phyloP scores from a whole-genome alignment of 2,113 vertebrate genomes.

The Xiphias gladius region DNA sequence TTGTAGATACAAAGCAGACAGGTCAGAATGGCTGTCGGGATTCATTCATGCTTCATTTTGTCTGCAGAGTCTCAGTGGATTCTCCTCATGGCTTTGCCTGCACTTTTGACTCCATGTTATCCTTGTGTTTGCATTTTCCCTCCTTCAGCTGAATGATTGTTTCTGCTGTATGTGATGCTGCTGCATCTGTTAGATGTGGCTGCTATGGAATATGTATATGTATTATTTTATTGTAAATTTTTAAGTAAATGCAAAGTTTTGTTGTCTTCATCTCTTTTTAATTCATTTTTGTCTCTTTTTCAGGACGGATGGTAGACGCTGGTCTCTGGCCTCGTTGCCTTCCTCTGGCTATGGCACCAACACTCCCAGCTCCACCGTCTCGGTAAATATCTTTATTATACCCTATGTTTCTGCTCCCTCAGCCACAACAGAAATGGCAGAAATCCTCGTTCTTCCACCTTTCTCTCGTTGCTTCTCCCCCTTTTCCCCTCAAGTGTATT shows the following conservation, averaged over 20 bases:
- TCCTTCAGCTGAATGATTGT: background rate
- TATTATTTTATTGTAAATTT: background rate
- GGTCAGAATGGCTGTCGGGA: background rate
- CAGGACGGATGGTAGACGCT: constrained; percentile 96
- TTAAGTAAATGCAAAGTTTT: background rate
- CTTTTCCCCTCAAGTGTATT: constrained; percentile 8
- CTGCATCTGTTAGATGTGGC: background rate
- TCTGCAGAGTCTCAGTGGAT: constrained; percentile 9
- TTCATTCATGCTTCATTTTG: background rate
- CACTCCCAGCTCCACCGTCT: constrained; percentile 98
- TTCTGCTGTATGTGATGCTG: constrained; percentile 1
- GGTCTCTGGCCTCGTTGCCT: constrained; percentile 97
- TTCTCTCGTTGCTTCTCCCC: background rate
- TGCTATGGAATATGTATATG: background rate
- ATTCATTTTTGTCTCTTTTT: background rate
- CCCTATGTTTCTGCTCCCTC: constrained; percentile 19
- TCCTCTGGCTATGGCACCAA: constrained; percentile 98
- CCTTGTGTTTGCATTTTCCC: constrained; percentile 6
- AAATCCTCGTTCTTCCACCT: background rate
- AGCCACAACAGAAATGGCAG: background rate
- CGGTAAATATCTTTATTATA: constrained; percentile 84
- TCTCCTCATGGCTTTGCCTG: constrained; percentile 1
- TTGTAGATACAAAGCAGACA: background rate
- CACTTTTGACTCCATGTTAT: background rate
- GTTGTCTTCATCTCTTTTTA: background rate